These are phyloP conservation scores for Tinamus major DNA, from an alignment of 2,797 vertebrate genomes.

Conservation along the genomic window DNA sequence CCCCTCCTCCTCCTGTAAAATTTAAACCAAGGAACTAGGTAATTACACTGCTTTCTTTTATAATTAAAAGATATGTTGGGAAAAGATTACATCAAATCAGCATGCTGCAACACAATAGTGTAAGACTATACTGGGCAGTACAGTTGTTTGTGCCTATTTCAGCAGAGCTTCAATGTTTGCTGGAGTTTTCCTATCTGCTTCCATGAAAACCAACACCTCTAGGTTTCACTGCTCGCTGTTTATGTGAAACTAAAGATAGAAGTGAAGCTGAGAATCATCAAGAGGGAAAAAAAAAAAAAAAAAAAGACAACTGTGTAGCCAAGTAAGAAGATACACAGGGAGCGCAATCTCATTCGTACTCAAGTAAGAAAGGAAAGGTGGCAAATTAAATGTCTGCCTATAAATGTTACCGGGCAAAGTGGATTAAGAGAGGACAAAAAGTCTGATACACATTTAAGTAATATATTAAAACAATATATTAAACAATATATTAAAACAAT, in stretches of 20 bases:
- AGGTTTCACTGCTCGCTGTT: conserved; percentile 48
- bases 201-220: conserved; percentile 66
- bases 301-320: not conserved
- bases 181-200: conserved; percentile 40
- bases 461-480: too few species aligned
- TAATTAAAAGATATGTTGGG: not conserved
- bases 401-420: not conserved
- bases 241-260: conserved; percentile 63
- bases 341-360: not conserved
- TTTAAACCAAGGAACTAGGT: not conserved
- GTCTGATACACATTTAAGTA: not conserved
- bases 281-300: not conserved
- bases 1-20: not conserved
- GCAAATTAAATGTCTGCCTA: not conserved
- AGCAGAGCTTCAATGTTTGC: conserved; percentile 3
- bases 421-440: conserved; percentile 10
- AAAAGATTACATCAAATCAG: not conserved
- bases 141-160: not conserved
- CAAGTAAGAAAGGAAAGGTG: conserved; percentile 2
- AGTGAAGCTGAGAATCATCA: conserved; percentile 43
- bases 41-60: not conserved
- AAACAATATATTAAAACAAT: too few species aligned
- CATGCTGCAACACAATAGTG: not conserved
- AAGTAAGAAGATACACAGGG: conserved; percentile 8
- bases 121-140: not conserved